Conservation (phyloP, 2,888 invertebrate genomes). For the Galeopsomyia nigrocyanea region DNA sequence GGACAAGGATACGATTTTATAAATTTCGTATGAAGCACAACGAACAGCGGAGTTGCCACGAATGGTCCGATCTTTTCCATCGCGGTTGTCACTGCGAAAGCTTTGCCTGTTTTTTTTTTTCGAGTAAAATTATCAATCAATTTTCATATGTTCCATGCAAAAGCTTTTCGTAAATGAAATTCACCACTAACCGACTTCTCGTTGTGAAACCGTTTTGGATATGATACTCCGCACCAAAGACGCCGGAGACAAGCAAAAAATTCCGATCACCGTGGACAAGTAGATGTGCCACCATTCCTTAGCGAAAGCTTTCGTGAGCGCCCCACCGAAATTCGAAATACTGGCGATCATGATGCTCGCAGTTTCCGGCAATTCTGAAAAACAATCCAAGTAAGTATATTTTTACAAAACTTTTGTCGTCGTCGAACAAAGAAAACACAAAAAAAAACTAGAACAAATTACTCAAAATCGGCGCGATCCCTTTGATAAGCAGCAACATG, state of each 20-base stretch:
- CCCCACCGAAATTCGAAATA: slow-evolving; percentile 48
- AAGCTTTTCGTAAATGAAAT: neutral
- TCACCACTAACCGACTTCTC: slow-evolving; percentile 71
- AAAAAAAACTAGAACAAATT: slow-evolving; percentile 19
- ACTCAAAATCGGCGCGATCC: slow-evolving; percentile 65
- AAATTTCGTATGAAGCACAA: slow-evolving; percentile 71
- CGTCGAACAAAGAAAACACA: no score
- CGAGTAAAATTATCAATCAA: neutral
- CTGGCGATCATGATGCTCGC: slow-evolving; percentile 52
- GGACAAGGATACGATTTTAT: slow-evolving; percentile 56
- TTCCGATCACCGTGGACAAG: slow-evolving; percentile 69
- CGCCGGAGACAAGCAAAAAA: slow-evolving; percentile 72
- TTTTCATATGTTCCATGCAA: neutral
- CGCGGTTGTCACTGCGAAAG: slow-evolving; percentile 77
- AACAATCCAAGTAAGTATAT: no score
- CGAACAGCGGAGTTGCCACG: slow-evolving; percentile 74
- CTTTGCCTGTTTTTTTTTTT: slow-evolving; percentile 69
- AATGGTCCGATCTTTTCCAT: slow-evolving; percentile 76
- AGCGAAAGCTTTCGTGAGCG: slow-evolving; percentile 51
- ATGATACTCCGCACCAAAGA: slow-evolving; percentile 74
- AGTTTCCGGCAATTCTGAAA: slow-evolving; percentile 54
- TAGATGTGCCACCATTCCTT: slow-evolving; percentile 54
- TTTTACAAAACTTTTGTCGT: no score
- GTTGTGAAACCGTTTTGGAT: slow-evolving; percentile 72
- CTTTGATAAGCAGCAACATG: slow-evolving; percentile 72